These are phyloP conservation scores for Lochmaea capreae DNA, from an alignment of 2,888 invertebrate genomes.

Conservation along the genomic window DNA sequence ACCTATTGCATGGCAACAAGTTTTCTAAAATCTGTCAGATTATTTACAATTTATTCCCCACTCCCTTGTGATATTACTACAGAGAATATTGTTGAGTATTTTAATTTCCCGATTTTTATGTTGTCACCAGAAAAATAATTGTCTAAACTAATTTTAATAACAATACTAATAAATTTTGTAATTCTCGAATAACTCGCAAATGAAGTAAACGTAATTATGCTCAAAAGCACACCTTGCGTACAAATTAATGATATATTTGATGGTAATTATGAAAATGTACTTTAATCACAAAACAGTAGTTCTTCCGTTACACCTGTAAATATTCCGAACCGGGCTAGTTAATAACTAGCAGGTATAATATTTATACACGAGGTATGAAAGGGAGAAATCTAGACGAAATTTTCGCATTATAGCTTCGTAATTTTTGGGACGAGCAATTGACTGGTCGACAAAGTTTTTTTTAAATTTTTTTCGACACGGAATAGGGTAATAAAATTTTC, in stretches of 20 bases:
- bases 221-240: neutral
- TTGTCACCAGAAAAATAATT: neutral
- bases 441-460: too few relatives aligned
- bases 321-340: constrained; percentile 10
- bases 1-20: too few relatives aligned
- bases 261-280: constrained; percentile 27
- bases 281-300: constrained; percentile 43
- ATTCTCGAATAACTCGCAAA: constrained; percentile 6
- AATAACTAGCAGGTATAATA: constrained; percentile 29
- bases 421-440: too few relatives aligned
- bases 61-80: too few relatives aligned
- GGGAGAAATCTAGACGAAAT: neutral
- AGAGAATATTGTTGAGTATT: too few relatives aligned
- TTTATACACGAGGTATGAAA: neutral
- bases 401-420: too few relatives aligned
- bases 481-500: too few relatives aligned
- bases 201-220: constrained; percentile 9
- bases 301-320: constrained; percentile 46
- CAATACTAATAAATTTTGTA: neutral
- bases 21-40: too few relatives aligned
- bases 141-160: too few relatives aligned
- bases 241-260: constrained; percentile 25
- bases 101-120: neutral
- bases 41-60: too few relatives aligned
- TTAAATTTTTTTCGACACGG: too few relatives aligned